These are phyloP conservation scores for Thalassophryne amazonica DNA, from an alignment of 2,797 vertebrate species.

Conservation along the genomic window DNA sequence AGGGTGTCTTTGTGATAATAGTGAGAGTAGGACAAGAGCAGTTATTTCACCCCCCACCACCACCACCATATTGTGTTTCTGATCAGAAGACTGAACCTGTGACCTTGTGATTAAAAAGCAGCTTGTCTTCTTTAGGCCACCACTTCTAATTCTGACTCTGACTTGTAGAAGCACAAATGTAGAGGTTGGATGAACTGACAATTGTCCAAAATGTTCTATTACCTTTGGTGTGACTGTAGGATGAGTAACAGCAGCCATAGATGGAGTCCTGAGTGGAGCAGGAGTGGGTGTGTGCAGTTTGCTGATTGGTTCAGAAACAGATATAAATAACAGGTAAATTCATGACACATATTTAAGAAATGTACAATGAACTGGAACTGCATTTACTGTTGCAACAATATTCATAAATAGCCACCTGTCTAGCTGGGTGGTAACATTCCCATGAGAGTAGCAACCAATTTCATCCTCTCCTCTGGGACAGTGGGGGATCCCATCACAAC, in stretches of 20 bases:
- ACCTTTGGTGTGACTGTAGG: constrained; percentile 47
- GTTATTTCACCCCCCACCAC: no score
- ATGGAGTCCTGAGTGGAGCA: constrained; percentile 70
- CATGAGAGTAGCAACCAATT: constrained; percentile 58
- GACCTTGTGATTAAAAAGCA: no score
- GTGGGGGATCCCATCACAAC: constrained; percentile 77
- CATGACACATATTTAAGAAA: not conserved
- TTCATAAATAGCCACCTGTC: no score
- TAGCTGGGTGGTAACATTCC: constrained; percentile 32
- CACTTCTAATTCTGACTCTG: no score
- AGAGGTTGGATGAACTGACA: not conserved
- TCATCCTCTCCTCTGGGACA: constrained; percentile 83
- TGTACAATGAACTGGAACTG: not conserved
- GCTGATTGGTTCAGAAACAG: not conserved
- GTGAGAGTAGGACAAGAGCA: no score
- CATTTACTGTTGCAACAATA: no score
- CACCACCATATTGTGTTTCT: no score
- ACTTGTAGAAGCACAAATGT: not conserved
- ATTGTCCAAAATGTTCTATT: not conserved
- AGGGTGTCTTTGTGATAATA: no score
- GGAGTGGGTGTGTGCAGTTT: constrained; percentile 67
- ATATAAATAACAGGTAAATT: not conserved
- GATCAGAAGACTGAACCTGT: no score
- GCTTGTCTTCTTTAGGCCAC: no score
- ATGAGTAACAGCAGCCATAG: constrained; percentile 57